Percentiles rank a stretch among this genome's conserved stretches.
Evolutionary conservation across 2,888 invertebrate species (phyloP).

Genomic region (Nomada hirtipes): DNA sequence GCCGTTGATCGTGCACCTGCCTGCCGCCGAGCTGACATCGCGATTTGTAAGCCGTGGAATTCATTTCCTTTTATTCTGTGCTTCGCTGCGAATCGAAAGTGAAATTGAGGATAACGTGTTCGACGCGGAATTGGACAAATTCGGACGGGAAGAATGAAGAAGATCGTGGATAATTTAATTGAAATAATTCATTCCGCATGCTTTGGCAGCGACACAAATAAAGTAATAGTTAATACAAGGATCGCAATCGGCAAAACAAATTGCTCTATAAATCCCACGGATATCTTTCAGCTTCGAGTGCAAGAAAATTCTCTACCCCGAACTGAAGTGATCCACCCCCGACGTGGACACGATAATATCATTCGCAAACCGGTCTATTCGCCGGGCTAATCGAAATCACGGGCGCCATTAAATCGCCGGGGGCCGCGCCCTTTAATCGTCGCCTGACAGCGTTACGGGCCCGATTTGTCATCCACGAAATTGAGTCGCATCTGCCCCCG

Average conservation of each 20-base stretch:
- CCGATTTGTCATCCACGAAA: slow-evolving; percentile 79
- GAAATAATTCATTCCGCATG: too few relatives aligned
- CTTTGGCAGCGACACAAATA: too few relatives aligned
- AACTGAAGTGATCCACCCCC: slow-evolving; percentile 47
- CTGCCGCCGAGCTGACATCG: slow-evolving; percentile 36
- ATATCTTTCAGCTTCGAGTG: too few relatives aligned
- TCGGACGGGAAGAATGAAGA: too few relatives aligned
- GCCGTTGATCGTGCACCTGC: slow-evolving; percentile 8
- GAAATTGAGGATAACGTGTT: background rate
- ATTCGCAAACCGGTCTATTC: slow-evolving; percentile 75
- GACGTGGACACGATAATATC: slow-evolving; percentile 48
- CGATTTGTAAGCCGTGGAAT: slow-evolving; percentile 35
- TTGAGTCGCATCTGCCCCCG: slow-evolving; percentile 76
- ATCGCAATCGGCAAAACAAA: too few relatives aligned
- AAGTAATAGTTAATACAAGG: too few relatives aligned
- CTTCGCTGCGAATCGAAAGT: slow-evolving; percentile 40
- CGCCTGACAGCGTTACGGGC: slow-evolving; percentile 72
- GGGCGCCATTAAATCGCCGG: slow-evolving; percentile 77
- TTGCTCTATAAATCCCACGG: too few relatives aligned
- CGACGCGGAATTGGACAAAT: too few relatives aligned
- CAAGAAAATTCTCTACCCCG: background rate
- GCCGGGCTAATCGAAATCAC: slow-evolving; percentile 75
- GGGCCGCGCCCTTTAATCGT: slow-evolving; percentile 78
- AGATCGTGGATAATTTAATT: too few relatives aligned
- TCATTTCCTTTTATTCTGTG: slow-evolving; percentile 65